Base-by-base conservation (phyloP, 2,888 invertebrate genomes). In the Baccha elongata region DNA sequence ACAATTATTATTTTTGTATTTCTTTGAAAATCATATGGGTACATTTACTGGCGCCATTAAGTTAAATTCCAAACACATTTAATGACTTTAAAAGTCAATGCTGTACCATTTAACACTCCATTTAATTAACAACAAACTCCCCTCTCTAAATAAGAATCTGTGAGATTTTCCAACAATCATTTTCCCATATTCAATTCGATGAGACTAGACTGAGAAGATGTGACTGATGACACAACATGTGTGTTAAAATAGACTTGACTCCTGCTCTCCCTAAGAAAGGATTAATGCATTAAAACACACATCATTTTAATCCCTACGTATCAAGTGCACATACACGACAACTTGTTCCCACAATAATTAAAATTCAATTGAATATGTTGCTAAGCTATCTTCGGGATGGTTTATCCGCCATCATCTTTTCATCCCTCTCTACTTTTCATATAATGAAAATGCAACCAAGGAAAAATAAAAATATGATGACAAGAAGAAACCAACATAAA, bases 321-420 rank as follows among this genome's bases (percentile, higher is more conserved):
- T 6, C 13, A 11, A 29, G 7, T 11, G 37, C 4, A 15, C 1
- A 8, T 32, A 23, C 23, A 23, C 29, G 8, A 23, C 64, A 62
- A 64, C 40, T 35, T 32, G 68, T 78, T 78, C 83, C 67, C 83
- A 73, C 83, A 83, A 69, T 75, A 81, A 83, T 76, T 76, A 72
- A 76, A 76, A 83, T 76, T 78, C 76, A 76, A 72, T 83, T 76
- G 72, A 67, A 78, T 68, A 60, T 67, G 76, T 83, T 40, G 50
- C 67, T 64, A 44, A 42, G 40, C 19, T 29, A 32, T 37, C 21
- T 21, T 17, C 15, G 8, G 23, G 2, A 42, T n/a, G 42, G 17
- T 11, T 48, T 44, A 76, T 53, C 15, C 11, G 10, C 8, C 52
- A n/a, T n/a, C 29, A 32, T 17, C n/a, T 15, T 48, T 6, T 23